Evolutionary conservation across 2,113 vertebrate genomes (phyloP).

Genomic region (Sitta europaea): DNA sequence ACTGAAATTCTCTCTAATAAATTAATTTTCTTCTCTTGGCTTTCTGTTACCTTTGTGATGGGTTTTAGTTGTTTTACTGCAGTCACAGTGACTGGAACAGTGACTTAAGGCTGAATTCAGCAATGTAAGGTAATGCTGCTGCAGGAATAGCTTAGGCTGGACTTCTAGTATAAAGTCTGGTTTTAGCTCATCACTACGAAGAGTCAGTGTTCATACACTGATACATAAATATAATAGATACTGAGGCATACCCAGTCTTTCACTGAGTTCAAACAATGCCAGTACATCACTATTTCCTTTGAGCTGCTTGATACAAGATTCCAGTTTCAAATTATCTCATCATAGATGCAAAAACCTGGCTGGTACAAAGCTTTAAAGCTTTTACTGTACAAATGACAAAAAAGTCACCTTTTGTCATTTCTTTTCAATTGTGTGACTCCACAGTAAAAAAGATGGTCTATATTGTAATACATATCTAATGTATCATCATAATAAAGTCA

Average conservation of each 20-base stretch:
- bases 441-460: not conserved
- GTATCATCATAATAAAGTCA: not conserved
- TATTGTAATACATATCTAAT: not conserved
- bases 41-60: not conserved
- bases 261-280: not conserved
- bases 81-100: not conserved
- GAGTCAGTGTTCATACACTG: not conserved
- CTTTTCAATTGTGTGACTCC: not conserved
- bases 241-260: not conserved
- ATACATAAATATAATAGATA: not conserved
- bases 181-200: not conserved
- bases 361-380: not conserved
- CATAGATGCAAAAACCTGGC: not conserved
- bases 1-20: not conserved
- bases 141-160: not conserved
- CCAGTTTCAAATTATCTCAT: not conserved
- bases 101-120: not conserved
- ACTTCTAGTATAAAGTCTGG: not conserved
- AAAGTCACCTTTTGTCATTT: not conserved
- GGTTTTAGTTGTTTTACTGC: not conserved
- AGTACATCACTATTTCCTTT: not conserved
- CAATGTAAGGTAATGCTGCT: not conserved
- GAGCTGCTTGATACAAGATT: not conserved
- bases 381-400: not conserved
- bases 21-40: not conserved